These are phyloP conservation scores for Heteromormyrus szaboi DNA, from an alignment of 2,797 vertebrate genomes.

Conservation along the genomic window DNA sequence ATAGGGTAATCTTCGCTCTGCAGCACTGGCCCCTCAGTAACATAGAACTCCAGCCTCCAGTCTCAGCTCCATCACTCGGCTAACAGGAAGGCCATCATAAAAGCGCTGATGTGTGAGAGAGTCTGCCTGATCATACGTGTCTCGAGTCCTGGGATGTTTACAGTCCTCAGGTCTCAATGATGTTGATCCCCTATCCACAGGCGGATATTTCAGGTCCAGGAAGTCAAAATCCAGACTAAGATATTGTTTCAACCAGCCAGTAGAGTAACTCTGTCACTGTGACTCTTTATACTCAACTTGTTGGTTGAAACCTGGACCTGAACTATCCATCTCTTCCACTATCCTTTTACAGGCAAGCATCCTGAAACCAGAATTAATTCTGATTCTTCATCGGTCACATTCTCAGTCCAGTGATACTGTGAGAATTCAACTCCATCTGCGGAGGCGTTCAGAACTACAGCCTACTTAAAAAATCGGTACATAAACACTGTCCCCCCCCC, in stretches of 20 bases:
- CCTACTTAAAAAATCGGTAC: not conserved
- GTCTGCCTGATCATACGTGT: not conserved
- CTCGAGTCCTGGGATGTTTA: not conserved
- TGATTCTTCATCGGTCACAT: conserved; percentile 5
- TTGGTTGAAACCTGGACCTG: not conserved
- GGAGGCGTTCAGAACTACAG: not conserved
- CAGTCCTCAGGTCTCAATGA: not conserved
- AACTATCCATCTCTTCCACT: not conserved
- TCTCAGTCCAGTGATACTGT: not conserved
- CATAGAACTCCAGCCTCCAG: not conserved
- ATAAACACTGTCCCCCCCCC: not conserved
- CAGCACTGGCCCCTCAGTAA: not conserved
- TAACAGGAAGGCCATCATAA: not conserved
- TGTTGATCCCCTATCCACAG: not conserved
- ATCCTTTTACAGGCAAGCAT: not conserved
- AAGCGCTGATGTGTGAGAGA: not conserved
- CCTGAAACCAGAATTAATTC: not conserved
- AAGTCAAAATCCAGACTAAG: not conserved
- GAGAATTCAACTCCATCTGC: not conserved
- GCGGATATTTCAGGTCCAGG: not conserved
- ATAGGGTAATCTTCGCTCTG: not conserved
- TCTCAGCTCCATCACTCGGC: not conserved
- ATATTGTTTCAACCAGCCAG: not conserved
- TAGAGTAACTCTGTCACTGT: not conserved
- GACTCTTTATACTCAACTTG: not conserved